Conservation (phyloP, 2,797 vertebrate species). For the Pangasius macronema region DNA sequence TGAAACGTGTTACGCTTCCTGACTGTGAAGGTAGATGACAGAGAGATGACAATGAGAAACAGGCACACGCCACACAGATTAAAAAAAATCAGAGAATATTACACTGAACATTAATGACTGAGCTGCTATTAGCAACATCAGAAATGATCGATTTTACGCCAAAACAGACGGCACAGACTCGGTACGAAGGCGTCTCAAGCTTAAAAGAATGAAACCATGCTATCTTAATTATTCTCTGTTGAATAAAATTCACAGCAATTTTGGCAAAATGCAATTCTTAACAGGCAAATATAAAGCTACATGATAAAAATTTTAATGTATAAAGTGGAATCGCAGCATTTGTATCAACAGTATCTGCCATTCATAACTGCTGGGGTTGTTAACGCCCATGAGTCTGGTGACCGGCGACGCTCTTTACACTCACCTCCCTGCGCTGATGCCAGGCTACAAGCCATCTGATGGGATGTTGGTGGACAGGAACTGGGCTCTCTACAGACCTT, state of each 20-base stretch:
- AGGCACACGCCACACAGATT: not conserved
- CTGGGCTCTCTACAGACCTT: not conserved
- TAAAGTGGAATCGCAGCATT: no score
- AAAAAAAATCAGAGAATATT: no score
- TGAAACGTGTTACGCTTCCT: slow-evolving; percentile 13
- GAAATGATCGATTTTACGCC: no score
- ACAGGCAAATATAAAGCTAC: no score
- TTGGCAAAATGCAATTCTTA: no score
- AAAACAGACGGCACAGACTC: no score
- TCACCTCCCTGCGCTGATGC: not conserved
- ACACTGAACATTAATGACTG: no score
- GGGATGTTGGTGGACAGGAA: not conserved
- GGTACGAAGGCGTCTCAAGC: no score
- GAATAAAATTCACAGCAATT: no score
- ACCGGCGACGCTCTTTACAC: not conserved
- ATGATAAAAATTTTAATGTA: no score
- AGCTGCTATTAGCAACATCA: no score
- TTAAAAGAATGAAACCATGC: not conserved
- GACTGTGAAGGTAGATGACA: slow-evolving; percentile 18
- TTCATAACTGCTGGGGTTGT: not conserved
- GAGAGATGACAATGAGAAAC: slow-evolving; percentile 11
- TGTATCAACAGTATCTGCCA: no score
- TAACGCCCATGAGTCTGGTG: not conserved
- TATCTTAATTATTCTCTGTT: not conserved
- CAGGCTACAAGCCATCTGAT: not conserved